These are phyloP conservation scores for Ceratosolen solmsi DNA, from an alignment of 1,140 invertebrate genomes.

Conservation along the genomic window DNA sequence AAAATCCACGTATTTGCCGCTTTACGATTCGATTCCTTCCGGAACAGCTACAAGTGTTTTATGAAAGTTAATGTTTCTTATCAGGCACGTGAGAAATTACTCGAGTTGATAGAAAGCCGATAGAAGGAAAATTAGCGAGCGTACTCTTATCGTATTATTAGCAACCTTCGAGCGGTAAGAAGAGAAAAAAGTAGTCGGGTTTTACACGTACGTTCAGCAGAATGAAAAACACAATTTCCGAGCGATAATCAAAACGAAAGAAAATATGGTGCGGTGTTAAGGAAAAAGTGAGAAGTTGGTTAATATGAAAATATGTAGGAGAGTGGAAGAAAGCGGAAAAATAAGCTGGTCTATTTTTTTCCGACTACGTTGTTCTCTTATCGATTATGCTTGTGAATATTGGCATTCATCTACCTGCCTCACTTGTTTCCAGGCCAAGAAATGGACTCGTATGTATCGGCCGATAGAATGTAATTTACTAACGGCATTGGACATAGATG, in stretches of 20 bases:
- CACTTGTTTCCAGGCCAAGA: neutral
- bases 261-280: neutral
- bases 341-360: too few relatives aligned
- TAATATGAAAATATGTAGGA: neutral
- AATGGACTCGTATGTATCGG: too few relatives aligned
- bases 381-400: neutral
- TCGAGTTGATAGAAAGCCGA: slow-evolving; percentile 1
- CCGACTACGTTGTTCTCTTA: neutral
- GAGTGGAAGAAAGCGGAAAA: neutral
- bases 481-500: too few relatives aligned
- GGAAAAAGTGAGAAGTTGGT: neutral
- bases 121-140: slow-evolving; percentile 9
- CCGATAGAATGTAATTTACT: too few relatives aligned
- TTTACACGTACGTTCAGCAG: neutral
- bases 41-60: neutral
- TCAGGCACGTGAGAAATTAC: slow-evolving; percentile 2
- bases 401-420: neutral
- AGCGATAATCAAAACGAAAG: slow-evolving; percentile 11
- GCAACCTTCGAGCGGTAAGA: neutral
- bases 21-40: neutral
- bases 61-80: slow-evolving; percentile 8
- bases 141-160: neutral
- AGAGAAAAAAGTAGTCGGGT: neutral
- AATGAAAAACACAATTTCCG: neutral
- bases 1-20: neutral